Percentiles rank a stretch among this genome's conserved stretches.
Evolutionary conservation across 2,888 invertebrate species (phyloP).

Genomic region (Idaea straminata): DNA sequence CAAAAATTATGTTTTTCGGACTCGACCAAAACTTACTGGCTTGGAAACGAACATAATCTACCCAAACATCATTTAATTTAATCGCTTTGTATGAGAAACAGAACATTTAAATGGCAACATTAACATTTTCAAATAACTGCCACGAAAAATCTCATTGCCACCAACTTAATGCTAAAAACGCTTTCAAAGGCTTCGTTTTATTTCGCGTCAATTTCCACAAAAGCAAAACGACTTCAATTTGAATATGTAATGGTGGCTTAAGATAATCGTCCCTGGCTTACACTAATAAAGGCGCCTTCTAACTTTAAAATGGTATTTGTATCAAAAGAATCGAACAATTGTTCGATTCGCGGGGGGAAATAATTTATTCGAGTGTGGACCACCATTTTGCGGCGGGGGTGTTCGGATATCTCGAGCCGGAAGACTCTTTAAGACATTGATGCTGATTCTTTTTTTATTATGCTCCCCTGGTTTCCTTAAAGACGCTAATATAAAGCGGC

Average conservation of each 20-base stretch:
- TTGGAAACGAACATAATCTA: constrained; percentile 53
- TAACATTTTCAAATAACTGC: constrained; percentile 25
- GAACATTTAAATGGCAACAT: constrained; percentile 12
- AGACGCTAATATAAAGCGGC: constrained; percentile 79
- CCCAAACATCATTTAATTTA: constrained; percentile 63
- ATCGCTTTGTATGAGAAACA: constrained; percentile 26
- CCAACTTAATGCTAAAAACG: constrained; percentile 51
- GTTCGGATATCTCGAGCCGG: constrained; percentile 66
- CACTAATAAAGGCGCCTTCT: constrained; percentile 74
- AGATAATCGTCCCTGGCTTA: constrained; percentile 78
- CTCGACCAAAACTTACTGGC: constrained; percentile 54
- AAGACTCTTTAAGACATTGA: constrained; percentile 78
- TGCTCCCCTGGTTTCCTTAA: constrained; percentile 75
- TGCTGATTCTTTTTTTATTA: constrained; percentile 80
- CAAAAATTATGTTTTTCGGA: constrained; percentile 80
- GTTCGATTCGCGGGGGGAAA: constrained; percentile 72
- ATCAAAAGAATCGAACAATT: constrained; percentile 79
- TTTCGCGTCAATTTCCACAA: constrained; percentile 78
- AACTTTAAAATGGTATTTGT: constrained; percentile 72
- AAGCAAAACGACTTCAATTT: constrained; percentile 78
- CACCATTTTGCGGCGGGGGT: constrained; percentile 76
- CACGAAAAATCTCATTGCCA: constrained; percentile 58
- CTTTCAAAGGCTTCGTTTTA: constrained; percentile 74
- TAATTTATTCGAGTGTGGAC: constrained; percentile 80
- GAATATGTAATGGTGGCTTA: constrained; percentile 80